Evolutionary conservation across 2,888 invertebrate genomes (phyloP), one percentile per base, ranked within the genome.

Genomic region (Tridacna gigas): DNA sequence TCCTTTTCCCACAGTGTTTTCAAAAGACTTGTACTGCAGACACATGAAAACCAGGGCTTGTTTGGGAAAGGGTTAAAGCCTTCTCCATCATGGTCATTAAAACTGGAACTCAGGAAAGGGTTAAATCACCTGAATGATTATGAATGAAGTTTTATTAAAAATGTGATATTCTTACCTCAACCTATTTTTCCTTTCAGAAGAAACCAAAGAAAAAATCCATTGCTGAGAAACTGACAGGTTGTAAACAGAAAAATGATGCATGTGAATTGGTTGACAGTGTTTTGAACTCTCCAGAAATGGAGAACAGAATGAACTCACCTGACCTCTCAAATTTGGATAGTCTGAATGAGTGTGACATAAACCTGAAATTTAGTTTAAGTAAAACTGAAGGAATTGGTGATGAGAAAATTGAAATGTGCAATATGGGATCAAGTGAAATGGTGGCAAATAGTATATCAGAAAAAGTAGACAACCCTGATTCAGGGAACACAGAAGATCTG

Each of bases 211-310:
- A 79, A 65, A 85, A 80, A 73, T 63, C 67, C 9, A 47, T 60
- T 5, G 78, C 80, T 18, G 80, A 78, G 48, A 82, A 82, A 48
- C 26, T 85, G 15, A 65, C 74, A 7, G 85, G 85, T 37, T 51
- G 77, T 26, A 76, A 15, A 47, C 67, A 60, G 67, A 74, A 45
- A 48, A 78, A 80, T 15, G 78, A 80, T 26, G 26, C 47, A n/a
- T 20, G 80, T 48, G 82, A 82, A 37, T 45, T 74, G 11, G 37
- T 65, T 74, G 66, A 77, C 26, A 37, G 73, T 22, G 51, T 73
- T n/a, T 76, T 83, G 3, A 76, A 47, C 66, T 79, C 79, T 60
- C 79, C 83, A 11, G 60, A 60, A 25, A 79, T 76, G 63, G 83
- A 83, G 26, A 77, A 79, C 28, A 79, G 79, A 61, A 82, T 82